phyloP scores from a whole-genome alignment of 1,140 invertebrate genomes.

The Drosophila auraria region DNA sequence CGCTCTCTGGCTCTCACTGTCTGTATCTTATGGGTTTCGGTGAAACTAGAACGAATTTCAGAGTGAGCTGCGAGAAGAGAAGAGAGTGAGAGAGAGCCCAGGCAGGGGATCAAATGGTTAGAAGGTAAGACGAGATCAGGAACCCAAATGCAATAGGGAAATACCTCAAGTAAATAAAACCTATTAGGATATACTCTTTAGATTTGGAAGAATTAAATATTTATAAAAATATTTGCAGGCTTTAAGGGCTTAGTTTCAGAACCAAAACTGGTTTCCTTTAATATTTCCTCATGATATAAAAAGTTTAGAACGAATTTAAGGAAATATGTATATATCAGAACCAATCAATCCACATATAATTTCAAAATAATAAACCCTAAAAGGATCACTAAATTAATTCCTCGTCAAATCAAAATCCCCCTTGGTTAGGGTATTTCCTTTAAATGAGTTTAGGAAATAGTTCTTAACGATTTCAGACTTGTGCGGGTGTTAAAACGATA shows the following conservation, averaged over 20 bases:
- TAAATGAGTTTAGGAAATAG: constrained; percentile 26
- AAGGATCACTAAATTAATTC: background rate
- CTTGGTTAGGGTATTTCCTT: constrained; percentile 9
- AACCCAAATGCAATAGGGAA: constrained; percentile 3
- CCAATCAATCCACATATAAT: background rate
- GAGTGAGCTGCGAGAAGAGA: constrained; percentile 28
- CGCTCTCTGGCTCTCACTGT: constrained; percentile 7
- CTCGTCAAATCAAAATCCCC: no score
- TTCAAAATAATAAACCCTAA: no score
- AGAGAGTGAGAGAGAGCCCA: constrained; percentile 4
- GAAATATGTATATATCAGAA: background rate
- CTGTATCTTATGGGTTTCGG: constrained; percentile 39
- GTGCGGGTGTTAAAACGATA: constrained; percentile 60
- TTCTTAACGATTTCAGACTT: constrained; percentile 17
- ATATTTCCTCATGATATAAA: no score
- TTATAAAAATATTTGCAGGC: no score
- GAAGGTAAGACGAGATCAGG: constrained; percentile 20
- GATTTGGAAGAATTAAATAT: background rate
- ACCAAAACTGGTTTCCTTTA: no score
- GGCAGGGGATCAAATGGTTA: constrained; percentile 28
- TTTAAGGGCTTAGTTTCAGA: no score
- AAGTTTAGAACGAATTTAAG: no score
- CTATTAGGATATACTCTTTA: background rate
- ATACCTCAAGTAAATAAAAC: background rate
- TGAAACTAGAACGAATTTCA: constrained; percentile 73